phyloP scores from a whole-genome alignment of 2,888 invertebrate genomes.

The Sialis fuliginosa region DNA sequence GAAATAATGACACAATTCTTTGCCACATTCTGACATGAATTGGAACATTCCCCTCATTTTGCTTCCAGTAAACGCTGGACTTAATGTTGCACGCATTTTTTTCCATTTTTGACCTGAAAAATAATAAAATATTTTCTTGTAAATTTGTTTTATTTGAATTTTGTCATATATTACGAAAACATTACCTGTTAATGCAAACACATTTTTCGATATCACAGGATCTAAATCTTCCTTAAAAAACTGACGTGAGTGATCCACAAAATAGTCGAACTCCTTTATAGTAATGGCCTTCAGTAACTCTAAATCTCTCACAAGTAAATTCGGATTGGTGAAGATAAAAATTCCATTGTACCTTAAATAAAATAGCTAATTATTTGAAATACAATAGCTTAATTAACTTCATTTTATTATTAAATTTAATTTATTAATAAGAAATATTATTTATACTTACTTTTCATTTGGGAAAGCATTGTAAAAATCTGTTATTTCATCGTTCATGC shows the following conservation, averaged over 20 bases:
- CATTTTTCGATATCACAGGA: slow-evolving; percentile 28
- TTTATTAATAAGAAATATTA: background rate
- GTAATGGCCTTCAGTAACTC: slow-evolving; percentile 37
- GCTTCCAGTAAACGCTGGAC: slow-evolving; percentile 7
- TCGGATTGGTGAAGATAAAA: slow-evolving; percentile 19
- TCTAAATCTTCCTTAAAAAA: slow-evolving; percentile 20
- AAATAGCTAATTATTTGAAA: no score
- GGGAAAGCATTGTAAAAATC: background rate
- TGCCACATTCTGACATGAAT: slow-evolving; percentile 4
- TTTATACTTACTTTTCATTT: background rate
- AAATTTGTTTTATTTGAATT: no score
- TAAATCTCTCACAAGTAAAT: slow-evolving; percentile 32
- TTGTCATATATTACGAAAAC: background rate
- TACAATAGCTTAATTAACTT: no score
- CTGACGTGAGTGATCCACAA: slow-evolving; percentile 24
- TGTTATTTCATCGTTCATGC: background rate
- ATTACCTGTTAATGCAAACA: slow-evolving; percentile 16
- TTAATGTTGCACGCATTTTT: slow-evolving; percentile 7
- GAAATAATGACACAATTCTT: slow-evolving; percentile 5
- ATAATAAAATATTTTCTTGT: background rate
- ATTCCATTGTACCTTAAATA: slow-evolving; percentile 14
- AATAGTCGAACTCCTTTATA: slow-evolving; percentile 39
- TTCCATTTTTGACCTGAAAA: slow-evolving; percentile 6
- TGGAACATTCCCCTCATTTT: slow-evolving; percentile 8
- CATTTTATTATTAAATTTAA: no score